These are phyloP conservation scores for Dicranocentrus wangi DNA, from an alignment of 2,888 invertebrate species.

Conservation along the genomic window DNA sequence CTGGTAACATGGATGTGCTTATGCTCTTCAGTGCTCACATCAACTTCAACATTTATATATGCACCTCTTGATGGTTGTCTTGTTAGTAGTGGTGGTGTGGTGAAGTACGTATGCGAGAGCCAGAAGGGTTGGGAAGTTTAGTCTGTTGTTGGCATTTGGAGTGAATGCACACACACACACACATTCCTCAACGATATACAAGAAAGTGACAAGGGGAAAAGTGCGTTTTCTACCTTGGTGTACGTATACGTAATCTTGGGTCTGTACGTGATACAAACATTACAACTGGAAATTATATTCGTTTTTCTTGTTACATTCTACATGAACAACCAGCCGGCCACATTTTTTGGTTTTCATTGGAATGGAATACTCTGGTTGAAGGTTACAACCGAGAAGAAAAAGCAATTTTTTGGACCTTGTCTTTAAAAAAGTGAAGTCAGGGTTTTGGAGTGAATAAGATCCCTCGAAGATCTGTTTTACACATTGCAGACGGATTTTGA, in stretches of 20 bases:
- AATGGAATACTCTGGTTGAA: constrained; percentile 3
- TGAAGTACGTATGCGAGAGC: constrained; percentile 44
- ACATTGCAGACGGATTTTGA: no score
- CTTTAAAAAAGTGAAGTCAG: background rate
- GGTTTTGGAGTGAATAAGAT: background rate
- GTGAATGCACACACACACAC: constrained; percentile 52
- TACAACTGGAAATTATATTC: constrained; percentile 35
- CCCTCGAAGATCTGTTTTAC: background rate
- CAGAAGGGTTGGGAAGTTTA: constrained; percentile 51
- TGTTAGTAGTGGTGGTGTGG: constrained; percentile 42
- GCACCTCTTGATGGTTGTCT: constrained; percentile 50
- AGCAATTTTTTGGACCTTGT: background rate
- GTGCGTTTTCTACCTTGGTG: constrained; percentile 32
- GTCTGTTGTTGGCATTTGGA: constrained; percentile 59
- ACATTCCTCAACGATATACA: background rate
- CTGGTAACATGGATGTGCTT: no score
- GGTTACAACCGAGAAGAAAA: constrained; percentile 17
- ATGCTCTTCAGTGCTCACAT: no score
- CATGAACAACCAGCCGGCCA: constrained; percentile 27
- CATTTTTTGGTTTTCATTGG: constrained; percentile 37
- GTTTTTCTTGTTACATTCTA: constrained; percentile 28
- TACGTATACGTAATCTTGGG: background rate
- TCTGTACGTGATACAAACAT: constrained; percentile 34
- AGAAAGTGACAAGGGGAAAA: background rate
- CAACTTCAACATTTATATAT: no score